A percentile compares a stretch with the other conserved stretches of the same genome.
Conservation (phyloP, 2,113 vertebrate species). For the Nyctereutes procyonoides region DNA sequence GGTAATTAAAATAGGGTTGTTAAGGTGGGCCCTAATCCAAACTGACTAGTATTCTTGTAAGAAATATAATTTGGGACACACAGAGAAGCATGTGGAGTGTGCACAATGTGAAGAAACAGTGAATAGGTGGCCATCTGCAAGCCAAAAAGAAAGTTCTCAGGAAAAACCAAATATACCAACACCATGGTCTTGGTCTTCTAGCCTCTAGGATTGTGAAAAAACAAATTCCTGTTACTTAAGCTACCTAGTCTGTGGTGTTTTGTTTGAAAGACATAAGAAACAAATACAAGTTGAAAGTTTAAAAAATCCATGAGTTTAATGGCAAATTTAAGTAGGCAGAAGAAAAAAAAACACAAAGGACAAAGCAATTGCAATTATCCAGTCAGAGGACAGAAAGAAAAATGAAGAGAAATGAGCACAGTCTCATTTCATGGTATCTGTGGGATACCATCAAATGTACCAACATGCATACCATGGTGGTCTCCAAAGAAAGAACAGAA, state of each 20-base stretch:
- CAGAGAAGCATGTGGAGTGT: background rate
- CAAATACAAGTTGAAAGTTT: background rate
- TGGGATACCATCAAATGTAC: background rate
- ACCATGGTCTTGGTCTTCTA: background rate
- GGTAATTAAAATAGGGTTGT: background rate
- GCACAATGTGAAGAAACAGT: background rate
- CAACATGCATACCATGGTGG: background rate
- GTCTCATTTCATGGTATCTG: background rate
- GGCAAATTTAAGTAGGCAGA: background rate
- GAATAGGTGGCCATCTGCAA: background rate
- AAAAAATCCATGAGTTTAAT: background rate
- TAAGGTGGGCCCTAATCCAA: background rate
- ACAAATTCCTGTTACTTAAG: background rate
- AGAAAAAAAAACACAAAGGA: conserved; percentile 14
- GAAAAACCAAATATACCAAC: background rate
- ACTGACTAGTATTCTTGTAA: background rate
- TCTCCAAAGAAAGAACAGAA: background rate
- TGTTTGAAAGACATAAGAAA: conserved; percentile 2
- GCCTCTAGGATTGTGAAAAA: background rate
- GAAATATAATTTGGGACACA: conserved; percentile 37
- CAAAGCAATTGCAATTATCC: background rate
- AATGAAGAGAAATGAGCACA: conserved; percentile 4
- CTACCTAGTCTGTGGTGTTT: background rate
- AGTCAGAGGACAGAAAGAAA: background rate
- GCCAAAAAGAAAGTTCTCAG: background rate